Conservation (phyloP, 2,113 vertebrate species). For the Barbus barbus region DNA sequence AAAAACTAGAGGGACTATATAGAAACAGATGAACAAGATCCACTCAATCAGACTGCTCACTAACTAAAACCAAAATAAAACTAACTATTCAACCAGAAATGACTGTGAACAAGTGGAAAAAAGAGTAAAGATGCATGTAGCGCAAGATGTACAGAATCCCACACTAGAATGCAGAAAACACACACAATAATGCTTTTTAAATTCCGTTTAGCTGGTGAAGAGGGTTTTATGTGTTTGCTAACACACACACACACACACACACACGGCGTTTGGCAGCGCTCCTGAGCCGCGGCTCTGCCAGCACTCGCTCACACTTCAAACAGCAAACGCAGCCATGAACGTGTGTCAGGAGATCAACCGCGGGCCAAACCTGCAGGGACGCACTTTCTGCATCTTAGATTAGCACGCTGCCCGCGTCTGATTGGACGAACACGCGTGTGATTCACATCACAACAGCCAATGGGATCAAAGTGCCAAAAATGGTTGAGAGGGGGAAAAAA, state of each 20-base stretch:
- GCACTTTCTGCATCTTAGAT: slow-evolving; percentile 38
- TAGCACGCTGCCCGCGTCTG: neutral
- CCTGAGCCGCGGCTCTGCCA: slow-evolving; percentile 20
- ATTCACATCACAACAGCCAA: slow-evolving; percentile 14
- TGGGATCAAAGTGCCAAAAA: neutral
- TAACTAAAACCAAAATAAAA: no score
- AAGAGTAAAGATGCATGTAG: no score
- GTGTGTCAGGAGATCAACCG: slow-evolving; percentile 38
- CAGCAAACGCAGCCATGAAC: slow-evolving; percentile 23
- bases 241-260: neutral
- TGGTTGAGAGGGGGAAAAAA: neutral
- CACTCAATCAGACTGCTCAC: no score
- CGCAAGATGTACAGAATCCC: no score
- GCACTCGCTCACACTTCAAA: slow-evolving; percentile 39
- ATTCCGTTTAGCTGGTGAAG: neutral
- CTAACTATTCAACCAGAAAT: no score
- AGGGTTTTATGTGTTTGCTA: neutral
- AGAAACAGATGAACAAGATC: no score
- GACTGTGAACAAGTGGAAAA: no score
- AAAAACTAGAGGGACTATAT: no score
- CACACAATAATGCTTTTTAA: neutral
- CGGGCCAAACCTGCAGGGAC: neutral
- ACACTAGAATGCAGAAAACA: no score
- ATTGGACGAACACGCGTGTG: neutral
- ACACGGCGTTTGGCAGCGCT: neutral